A percentile compares a stretch with the other conserved stretches of the same genome.
phyloP scores from a whole-genome alignment of 2,888 invertebrate genomes.

The Chaitophorus viminalis region DNA sequence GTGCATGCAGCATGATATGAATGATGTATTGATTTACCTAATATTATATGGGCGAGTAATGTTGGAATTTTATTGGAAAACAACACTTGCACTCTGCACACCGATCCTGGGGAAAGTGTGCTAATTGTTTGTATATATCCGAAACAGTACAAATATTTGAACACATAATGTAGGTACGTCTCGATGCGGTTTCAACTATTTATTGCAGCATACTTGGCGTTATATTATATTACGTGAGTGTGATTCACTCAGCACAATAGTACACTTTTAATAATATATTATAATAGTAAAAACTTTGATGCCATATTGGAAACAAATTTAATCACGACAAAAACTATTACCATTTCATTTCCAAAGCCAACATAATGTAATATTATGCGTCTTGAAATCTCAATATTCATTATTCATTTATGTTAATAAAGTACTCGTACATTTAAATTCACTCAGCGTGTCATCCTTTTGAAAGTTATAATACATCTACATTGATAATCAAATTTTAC shows the following conservation, averaged over 20 bases:
- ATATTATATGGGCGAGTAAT: no score
- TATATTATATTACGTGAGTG: no score
- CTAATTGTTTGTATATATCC: neutral
- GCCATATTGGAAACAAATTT: neutral
- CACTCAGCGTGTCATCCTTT: neutral
- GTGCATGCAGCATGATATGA: slow-evolving; percentile 7
- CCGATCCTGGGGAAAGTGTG: neutral
- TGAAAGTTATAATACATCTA: neutral
- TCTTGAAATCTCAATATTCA: neutral
- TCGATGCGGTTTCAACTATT: no score
- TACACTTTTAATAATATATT: no score
- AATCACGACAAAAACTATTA: neutral
- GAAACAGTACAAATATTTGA: no score
- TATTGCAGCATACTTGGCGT: no score
- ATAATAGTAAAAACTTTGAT: neutral
- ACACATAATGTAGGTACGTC: no score
- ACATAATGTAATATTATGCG: no score
- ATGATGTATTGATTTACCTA: no score
- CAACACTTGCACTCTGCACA: neutral
- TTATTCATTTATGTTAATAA: slow-evolving; percentile 33
- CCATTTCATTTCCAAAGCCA: neutral
- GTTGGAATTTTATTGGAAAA: neutral
- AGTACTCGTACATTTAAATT: slow-evolving; percentile 5
- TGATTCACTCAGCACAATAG: no score
- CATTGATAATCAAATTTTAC: slow-evolving; percentile 3